Conservation (phyloP, 1,140 invertebrate species). For the Hirudo medicinalis region DNA sequence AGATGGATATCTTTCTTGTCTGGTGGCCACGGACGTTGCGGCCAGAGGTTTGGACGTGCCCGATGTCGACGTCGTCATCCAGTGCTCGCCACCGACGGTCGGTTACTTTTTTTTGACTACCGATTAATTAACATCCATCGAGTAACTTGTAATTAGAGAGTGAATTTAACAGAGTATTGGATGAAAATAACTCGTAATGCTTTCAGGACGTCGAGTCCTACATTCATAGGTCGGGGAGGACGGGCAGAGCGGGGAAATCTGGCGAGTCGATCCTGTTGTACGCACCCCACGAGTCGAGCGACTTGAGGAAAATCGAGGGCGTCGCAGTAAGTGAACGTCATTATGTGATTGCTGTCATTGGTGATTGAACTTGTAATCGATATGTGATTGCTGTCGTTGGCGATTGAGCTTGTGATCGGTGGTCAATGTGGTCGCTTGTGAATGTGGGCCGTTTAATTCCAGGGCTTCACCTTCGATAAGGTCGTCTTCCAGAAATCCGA, state of each 20-base stretch:
- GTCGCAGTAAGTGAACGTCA: slow-evolving; percentile 30
- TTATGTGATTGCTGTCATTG: too few relatives aligned
- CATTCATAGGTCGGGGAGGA: slow-evolving; percentile 32
- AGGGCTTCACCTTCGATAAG: slow-evolving; percentile 3
- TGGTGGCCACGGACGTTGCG: slow-evolving; percentile 41
- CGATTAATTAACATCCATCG: too few relatives aligned
- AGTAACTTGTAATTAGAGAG: too few relatives aligned
- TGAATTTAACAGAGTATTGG: too few relatives aligned
- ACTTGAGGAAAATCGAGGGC: slow-evolving; percentile 30
- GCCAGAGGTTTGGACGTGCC: slow-evolving; percentile 39
- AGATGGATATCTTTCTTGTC: slow-evolving; percentile 32
- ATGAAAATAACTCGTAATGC: too few relatives aligned
- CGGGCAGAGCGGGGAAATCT: slow-evolving; percentile 36
- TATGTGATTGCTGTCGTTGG: too few relatives aligned
- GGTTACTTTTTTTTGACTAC: not conserved
- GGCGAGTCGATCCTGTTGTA: slow-evolving; percentile 37
- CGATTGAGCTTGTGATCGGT: too few relatives aligned
- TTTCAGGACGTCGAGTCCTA: slow-evolving; percentile 14
- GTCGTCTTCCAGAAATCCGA: not conserved
- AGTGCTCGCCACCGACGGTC: slow-evolving; percentile 33
- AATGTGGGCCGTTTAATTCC: not conserved
- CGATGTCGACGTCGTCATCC: slow-evolving; percentile 38
- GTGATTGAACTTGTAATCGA: too few relatives aligned
- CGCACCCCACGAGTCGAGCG: slow-evolving; percentile 29
- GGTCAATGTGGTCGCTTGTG: too few relatives aligned